phyloP scores from a whole-genome alignment of 2,113 vertebrate genomes.

The Scolopax mira region DNA sequence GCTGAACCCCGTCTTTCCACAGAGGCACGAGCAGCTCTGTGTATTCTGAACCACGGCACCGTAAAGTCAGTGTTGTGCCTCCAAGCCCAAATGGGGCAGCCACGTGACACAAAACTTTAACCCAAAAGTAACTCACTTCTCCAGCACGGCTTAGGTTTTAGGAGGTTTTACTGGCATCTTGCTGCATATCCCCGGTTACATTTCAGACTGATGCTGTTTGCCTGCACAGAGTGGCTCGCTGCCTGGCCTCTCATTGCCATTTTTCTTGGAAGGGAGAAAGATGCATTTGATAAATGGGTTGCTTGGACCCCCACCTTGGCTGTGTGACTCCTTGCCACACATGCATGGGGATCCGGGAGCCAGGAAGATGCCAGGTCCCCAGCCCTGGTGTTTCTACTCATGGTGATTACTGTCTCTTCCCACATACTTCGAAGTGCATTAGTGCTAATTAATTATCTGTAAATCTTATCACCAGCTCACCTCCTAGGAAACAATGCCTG shows the following conservation, averaged over 20 bases:
- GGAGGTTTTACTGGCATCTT: neutral
- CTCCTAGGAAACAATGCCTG: neutral
- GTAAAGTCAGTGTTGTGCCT: neutral
- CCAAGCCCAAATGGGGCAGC: neutral
- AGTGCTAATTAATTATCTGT: constrained; percentile 23
- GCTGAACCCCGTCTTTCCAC: accelerated
- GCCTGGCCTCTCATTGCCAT: neutral
- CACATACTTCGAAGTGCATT: neutral
- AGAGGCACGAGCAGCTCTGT: neutral
- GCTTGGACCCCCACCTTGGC: neutral
- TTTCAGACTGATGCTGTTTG: neutral
- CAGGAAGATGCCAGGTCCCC: neutral
- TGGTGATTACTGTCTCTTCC: neutral
- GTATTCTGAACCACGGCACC: neutral
- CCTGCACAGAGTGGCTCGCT: accelerated
- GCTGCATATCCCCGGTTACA: neutral
- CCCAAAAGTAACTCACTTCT: neutral
- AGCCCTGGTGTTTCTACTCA: neutral
- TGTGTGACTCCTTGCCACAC: neutral
- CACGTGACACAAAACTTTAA: neutral
- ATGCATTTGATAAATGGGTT: neutral
- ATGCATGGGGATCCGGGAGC: neutral
- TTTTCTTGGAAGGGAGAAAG: neutral
- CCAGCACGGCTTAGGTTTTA: neutral
- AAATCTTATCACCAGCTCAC: neutral